Evolutionary conservation across 2,888 invertebrate genomes (phyloP).

Genomic region (Sthenelais limicola): DNA sequence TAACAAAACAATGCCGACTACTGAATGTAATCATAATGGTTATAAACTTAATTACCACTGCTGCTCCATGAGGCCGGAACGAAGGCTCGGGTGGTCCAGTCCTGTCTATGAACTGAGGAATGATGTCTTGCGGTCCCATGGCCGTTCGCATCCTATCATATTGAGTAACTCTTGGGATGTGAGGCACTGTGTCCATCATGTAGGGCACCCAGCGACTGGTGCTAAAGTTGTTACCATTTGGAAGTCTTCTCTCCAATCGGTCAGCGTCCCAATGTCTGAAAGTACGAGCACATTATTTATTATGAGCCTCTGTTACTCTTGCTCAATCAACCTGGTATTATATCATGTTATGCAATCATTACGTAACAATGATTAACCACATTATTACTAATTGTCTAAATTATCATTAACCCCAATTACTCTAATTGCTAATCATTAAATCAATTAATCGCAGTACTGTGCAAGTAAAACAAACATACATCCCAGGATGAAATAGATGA

Average conservation of each 20-base stretch:
- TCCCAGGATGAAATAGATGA: too few relatives aligned
- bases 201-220: slow-evolving; percentile 13
- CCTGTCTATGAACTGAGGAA: too few relatives aligned
- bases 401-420: too few relatives aligned
- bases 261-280: slow-evolving; percentile 10
- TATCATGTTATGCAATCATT: neutral
- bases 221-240: neutral
- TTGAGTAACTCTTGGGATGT: neutral
- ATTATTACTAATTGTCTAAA: too few relatives aligned
- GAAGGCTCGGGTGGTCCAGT: too few relatives aligned
- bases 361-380: neutral
- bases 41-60: too few relatives aligned
- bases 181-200: too few relatives aligned
- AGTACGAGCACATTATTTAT: neutral
- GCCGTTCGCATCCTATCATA: slow-evolving; percentile 20
- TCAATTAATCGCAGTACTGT: too few relatives aligned
- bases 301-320: neutral
- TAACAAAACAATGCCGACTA: too few relatives aligned
- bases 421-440: neutral
- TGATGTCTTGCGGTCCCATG: slow-evolving; percentile 17
- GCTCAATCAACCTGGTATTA: neutral
- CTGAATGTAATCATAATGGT: too few relatives aligned
- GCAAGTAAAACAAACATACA: too few relatives aligned
- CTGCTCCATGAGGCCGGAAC: too few relatives aligned
- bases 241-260: neutral